Evolutionary conservation across 2,113 vertebrate genomes (phyloP), one percentile per base, ranked within the genome.

Genomic region (Poeciliopsis prolifica): DNA sequence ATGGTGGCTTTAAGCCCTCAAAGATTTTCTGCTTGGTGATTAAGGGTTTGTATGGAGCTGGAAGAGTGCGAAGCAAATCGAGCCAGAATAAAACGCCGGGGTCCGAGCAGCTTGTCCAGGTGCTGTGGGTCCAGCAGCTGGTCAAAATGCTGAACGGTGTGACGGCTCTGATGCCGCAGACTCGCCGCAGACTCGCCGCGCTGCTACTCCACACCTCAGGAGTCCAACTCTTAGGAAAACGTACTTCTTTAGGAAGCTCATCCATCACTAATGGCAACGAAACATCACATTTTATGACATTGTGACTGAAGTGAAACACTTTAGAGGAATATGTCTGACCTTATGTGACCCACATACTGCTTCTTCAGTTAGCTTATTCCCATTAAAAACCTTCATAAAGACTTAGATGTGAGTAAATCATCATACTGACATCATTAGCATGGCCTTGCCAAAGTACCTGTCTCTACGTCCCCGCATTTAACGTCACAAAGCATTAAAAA

Each of bases 11-110:
- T 83, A 87, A 91, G 89, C 85, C 37, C 75, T 72, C 76, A 94
- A 92, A 91, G 93, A 94, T 93, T 94, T 94, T 91, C 88, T 92
- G 91, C 83, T 66, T 13, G 62, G 77, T 86, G 89, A 90, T 94
- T 93, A 93, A 84, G 70, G 87, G 90, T 86, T 81, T 84, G 77
- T 75, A 67, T 35, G 9, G 42, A n/a, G 44, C 76, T 72, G 79
- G 66, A 30, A 60, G 75, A 62, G 70, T 71, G 68, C 61, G 79
- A 82, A 35, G 77, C 51, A 62, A 88, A 77, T 91, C 69, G 75
- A 78, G 66, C 26, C 42, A 61, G 58, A 64, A 69, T 86, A 86
- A 92, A 94, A 92, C 72, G 70, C 40, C 29, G 80, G 51, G 66
- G 48, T 65, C 72, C n/a, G 26, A 68, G 83, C 81, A 79, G 71